Evolutionary conservation across 2,888 invertebrate species (phyloP).

Genomic region (Mechanitis mazaeus): DNA sequence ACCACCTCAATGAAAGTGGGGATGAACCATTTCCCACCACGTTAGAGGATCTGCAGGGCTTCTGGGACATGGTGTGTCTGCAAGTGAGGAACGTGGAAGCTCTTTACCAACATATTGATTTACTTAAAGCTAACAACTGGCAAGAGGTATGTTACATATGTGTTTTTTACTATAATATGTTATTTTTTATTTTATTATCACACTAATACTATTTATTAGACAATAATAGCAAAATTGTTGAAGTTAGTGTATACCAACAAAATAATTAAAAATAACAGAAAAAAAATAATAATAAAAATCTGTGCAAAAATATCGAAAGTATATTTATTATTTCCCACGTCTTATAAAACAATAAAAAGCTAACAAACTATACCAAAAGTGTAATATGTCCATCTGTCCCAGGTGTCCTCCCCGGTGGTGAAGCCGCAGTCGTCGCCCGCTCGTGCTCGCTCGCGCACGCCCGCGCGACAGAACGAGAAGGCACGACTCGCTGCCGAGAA

Average conservation of each 20-base stretch:
- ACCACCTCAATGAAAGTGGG: slow-evolving; percentile 79
- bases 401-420: slow-evolving; percentile 30
- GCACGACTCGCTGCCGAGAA: slow-evolving; percentile 71
- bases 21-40: slow-evolving; percentile 93
- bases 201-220: no score
- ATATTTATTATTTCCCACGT: no score
- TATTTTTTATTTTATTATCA: no score
- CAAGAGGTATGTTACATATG: slow-evolving; percentile 59
- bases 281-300: no score
- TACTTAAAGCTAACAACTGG: slow-evolving; percentile 81
- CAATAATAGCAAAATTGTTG: no score
- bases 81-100: slow-evolving; percentile 92
- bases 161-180: background rate
- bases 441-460: slow-evolving; percentile 36
- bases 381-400: slow-evolving; percentile 8
- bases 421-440: slow-evolving; percentile 29
- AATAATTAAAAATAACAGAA: no score
- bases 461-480: slow-evolving; percentile 58
- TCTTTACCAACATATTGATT: slow-evolving; percentile 83
- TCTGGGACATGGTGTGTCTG: slow-evolving; percentile 98
- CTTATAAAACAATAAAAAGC: no score
- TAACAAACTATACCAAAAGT: no score
- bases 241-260: no score
- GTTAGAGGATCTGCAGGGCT: slow-evolving; percentile 92
- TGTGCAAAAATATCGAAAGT: no score